A percentile compares a stretch with the other conserved stretches of the same genome.
Conservation (phyloP, 2,888 invertebrate genomes). For the Molanna angustata region DNA sequence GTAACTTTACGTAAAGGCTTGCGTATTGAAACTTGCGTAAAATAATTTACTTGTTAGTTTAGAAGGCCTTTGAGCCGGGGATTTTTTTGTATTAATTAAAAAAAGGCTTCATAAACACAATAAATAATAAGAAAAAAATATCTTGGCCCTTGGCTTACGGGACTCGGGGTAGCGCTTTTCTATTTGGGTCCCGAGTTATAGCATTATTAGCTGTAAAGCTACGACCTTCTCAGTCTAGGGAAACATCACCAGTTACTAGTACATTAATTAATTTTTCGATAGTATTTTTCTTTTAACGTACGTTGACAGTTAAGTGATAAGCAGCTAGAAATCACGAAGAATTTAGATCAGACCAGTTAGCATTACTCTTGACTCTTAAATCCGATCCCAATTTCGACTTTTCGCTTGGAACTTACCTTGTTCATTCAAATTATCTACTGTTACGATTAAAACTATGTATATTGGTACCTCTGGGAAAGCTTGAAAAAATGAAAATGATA, state of each 20-base stretch:
- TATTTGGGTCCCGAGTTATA: conserved; percentile 11
- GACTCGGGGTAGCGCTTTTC: background rate
- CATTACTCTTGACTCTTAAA: no score
- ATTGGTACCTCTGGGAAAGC: no score
- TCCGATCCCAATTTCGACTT: no score
- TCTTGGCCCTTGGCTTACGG: background rate
- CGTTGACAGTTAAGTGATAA: no score
- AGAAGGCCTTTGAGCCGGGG: conserved; percentile 2
- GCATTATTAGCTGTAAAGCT: conserved; percentile 22
- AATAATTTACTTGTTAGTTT: background rate
- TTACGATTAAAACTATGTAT: no score
- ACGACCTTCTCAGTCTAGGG: background rate
- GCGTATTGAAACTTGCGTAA: conserved; percentile 1
- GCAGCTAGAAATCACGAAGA: no score
- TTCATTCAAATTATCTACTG: no score
- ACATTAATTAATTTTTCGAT: background rate
- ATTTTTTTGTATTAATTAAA: conserved; percentile 12
- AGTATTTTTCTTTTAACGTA: no score
- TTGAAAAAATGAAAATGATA: no score
- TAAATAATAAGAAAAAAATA: conserved; percentile 7
- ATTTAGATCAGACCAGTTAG: no score
- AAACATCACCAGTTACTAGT: background rate
- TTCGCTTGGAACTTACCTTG: no score
- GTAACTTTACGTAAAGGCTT: no score
- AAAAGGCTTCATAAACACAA: conserved; percentile 7